Base-by-base conservation (phyloP, 1,140 invertebrate genomes). In the Proctacanthus coquilletti region DNA sequence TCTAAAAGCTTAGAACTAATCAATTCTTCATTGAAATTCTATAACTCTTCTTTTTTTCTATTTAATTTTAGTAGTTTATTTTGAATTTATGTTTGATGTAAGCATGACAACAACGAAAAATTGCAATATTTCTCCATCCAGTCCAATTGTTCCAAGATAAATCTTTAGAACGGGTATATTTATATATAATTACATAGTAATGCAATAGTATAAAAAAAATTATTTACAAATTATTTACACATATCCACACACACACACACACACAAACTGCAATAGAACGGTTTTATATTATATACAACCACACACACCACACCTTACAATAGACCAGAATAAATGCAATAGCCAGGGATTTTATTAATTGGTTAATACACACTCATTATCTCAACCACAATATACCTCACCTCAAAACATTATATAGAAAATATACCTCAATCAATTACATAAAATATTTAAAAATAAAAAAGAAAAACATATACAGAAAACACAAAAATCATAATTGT, bases 221-320 rank as follows among this genome's bases (percentile, higher is more conserved):
- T n/a, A n/a, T n/a, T 27, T 18, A 35, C 34, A 35, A 35, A 35
- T 35, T 35, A 35, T 35, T 35, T 35, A 35, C 34, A 35, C 23
- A 27, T 9, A 27, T 27, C 8, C 23, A 8, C 13, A 8, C 23
- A 27, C 23, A 27, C 23, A 8, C 23, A 27, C 23, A 8, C 23
- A 27, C 23, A 27, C 23, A 27, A 27, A 27, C 17, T 35, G 34
- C 34, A 35, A 35, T 35, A 35, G 34, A 35, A 35, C 19, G 17
- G 34, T 9, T 35, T 33, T 35, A 35, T 17, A 18, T 19, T 15
- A 15, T 13, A 6, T 9, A 35, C 19, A 35, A 10, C 17, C 34
- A 35, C 34, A 35, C 34, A 35, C 6, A 15, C 17, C 5, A 18
- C 17, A 13, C 5, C 6, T 18, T 35, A 35, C 18, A 35, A 35